Evolutionary conservation across 2,888 invertebrate genomes (phyloP), one percentile per base, ranked within the genome.

Genomic region (Eristalinus aeneus): DNA sequence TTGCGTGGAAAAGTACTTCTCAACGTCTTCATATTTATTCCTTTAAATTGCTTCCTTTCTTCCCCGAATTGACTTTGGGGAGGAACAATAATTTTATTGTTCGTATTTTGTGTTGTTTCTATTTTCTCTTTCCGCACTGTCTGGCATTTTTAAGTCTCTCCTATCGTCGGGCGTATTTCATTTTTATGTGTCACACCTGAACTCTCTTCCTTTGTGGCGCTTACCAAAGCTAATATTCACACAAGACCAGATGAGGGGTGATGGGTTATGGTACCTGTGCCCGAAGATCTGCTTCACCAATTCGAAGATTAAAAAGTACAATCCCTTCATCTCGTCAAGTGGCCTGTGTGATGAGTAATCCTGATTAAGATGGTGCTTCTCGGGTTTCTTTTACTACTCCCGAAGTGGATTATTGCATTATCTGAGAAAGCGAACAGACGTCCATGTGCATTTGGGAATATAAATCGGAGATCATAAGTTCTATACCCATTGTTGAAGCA

Each of bases 151-250:
- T 20, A 27, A 27, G 27, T 5, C 27, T 5, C 0, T 23, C 9
- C 2, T 12, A 27, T 32, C 54, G 67, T 31, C 5, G 31, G n/a
- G 58, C 39, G 63, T 76, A 63, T 71, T 64, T 74, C 68, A 56
- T 60, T 72, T 74, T 86, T 86, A 86, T 86, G 77, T 82, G 74
- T 74, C 77, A 77, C 86, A 86, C 86, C 86, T 86, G 82, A 86
- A 86, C 82, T 78, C 77, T 78, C 74, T 78, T 82, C 56, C 22
- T 23, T n/a, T 27, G 27, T 63, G 36, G 54, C 56, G 22, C 31
- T 10, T 22, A 65, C 60, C 65, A 16, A 54, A 53, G 58, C 65
- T 54, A 75, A 76, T 63, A 46, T 65, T 6, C 46, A 36, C 63
- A 63, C 61, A 64, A 77, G 68, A 74, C 72, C 63, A 85, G 23